A percentile compares a stretch with the other conserved stretches of the same genome.
These are phyloP conservation scores for Temnothorax rugatulus DNA, from an alignment of 2,888 invertebrate genomes.

Conservation along the genomic window DNA sequence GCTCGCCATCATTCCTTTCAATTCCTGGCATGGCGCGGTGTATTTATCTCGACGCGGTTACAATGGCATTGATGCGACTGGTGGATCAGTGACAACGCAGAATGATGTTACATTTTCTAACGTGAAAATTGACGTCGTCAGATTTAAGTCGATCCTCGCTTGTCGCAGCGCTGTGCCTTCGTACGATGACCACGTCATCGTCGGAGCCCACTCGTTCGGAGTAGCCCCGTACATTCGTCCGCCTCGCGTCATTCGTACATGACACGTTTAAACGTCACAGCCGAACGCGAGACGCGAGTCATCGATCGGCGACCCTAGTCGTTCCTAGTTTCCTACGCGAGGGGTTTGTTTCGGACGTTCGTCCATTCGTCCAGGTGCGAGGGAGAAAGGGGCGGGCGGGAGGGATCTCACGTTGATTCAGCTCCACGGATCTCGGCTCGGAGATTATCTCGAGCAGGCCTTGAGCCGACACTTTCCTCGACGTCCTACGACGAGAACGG, in stretches of 20 bases:
- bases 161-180: not conserved
- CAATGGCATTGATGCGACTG: not conserved
- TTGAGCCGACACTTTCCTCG: conserved; percentile 79
- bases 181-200: not conserved
- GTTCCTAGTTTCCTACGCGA: not conserved
- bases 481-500: conserved; percentile 68
- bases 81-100: not conserved
- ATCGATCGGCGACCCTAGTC: conserved; percentile 30
- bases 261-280: not conserved
- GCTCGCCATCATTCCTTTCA: not conserved
- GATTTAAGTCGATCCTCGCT: not conserved
- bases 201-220: not conserved
- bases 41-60: not conserved
- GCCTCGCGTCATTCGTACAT: not conserved
- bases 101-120: not conserved
- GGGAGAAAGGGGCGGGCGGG: not conserved
- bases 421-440: not conserved
- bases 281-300: conserved; percentile 11
- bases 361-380: not conserved
- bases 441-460: conserved; percentile 64
- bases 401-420: conserved; percentile 36
- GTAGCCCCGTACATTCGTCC: not conserved
- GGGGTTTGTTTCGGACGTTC: not conserved
- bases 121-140: not conserved
- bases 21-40: not conserved